Evolutionary conservation across 2,113 vertebrate genomes (phyloP).

Genomic region (Calonectris borealis): DNA sequence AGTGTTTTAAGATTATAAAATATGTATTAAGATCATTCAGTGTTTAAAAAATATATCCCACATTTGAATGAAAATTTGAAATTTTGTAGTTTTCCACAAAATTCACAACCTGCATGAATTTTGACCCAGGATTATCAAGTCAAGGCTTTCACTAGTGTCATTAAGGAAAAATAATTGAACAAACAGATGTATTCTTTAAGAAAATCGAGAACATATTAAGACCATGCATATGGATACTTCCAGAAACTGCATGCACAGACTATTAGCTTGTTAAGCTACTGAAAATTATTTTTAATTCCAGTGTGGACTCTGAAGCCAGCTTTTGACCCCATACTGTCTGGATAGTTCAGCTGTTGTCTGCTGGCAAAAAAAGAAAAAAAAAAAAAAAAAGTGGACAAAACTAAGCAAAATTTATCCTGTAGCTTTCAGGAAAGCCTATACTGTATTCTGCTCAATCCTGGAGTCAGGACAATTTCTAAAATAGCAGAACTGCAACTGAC

Average conservation of each 20-base stretch:
- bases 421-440: background rate
- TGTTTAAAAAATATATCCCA: background rate
- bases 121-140: background rate
- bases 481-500: background rate
- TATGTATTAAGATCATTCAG: background rate
- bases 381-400: background rate
- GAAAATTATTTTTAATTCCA: background rate
- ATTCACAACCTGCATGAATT: background rate
- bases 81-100: background rate
- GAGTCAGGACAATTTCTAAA: constrained; percentile 19
- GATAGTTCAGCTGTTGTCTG: background rate
- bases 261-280: background rate
- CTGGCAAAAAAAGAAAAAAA: background rate
- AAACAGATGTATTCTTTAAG: background rate
- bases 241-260: background rate
- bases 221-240: background rate
- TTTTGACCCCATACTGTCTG: background rate
- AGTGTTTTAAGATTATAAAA: background rate
- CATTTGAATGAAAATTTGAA: background rate
- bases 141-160: background rate
- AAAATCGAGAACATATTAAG: background rate
- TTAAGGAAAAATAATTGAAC: background rate
- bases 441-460: background rate
- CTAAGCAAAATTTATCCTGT: background rate
- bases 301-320: background rate